Evolutionary conservation across 2,888 invertebrate species (phyloP).

Genomic region (Erpobdella octoculata): DNA sequence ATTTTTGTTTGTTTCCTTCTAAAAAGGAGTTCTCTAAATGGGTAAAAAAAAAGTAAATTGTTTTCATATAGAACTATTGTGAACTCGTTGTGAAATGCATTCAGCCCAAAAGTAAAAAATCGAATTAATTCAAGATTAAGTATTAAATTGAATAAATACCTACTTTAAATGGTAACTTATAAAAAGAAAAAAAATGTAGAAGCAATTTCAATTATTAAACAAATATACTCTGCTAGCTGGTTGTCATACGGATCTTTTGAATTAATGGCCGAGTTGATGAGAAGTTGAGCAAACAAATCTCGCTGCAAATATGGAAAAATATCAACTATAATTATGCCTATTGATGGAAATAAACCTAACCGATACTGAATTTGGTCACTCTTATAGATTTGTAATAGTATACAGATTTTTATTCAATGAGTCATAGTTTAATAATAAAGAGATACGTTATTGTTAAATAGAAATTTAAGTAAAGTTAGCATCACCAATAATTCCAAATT

Average conservation of each 20-base stretch:
- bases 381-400: neutral
- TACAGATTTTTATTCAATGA: neutral
- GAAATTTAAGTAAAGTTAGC: neutral
- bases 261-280: conserved; percentile 49
- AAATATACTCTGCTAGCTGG: conserved; percentile 43
- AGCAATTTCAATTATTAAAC: neutral
- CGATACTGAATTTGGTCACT: too few relatives aligned
- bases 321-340: neutral
- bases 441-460: neutral
- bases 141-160: too few relatives aligned
- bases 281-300: conserved; percentile 49
- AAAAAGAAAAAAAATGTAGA: too few relatives aligned
- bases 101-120: too few relatives aligned
- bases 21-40: too few relatives aligned
- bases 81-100: too few relatives aligned
- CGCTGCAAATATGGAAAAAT: conserved; percentile 41
- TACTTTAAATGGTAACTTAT: too few relatives aligned
- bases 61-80: too few relatives aligned
- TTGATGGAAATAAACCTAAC: neutral
- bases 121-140: too few relatives aligned
- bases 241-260: conserved; percentile 42
- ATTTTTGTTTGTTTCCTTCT: too few relatives aligned
- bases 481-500: neutral
- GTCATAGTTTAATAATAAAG: too few relatives aligned
- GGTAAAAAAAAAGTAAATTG: too few relatives aligned